These are phyloP conservation scores for Elephantulus edwardii DNA, from an alignment of 2,113 vertebrate species.

Conservation along the genomic window DNA sequence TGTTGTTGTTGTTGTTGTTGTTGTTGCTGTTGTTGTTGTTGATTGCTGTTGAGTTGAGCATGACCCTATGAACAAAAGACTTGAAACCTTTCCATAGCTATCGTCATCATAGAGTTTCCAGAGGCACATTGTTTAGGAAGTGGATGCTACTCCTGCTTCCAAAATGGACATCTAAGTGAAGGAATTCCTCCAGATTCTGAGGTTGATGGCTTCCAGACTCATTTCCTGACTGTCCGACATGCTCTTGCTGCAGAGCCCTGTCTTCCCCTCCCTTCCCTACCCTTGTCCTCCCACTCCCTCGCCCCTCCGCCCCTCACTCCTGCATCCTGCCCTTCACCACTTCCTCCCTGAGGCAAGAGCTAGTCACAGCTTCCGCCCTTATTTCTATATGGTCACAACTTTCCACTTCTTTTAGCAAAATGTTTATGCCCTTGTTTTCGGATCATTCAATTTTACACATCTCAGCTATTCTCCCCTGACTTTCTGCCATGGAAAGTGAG, in stretches of 20 bases:
- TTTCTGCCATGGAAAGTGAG: neutral
- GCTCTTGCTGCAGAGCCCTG: neutral
- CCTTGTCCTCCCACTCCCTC: too few relatives aligned
- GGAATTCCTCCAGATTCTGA: neutral
- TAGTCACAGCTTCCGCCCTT: neutral
- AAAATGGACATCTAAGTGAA: too few relatives aligned
- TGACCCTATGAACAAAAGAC: too few relatives aligned
- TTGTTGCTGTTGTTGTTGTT: too few relatives aligned
- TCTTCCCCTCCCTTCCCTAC: too few relatives aligned
- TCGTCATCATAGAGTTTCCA: too few relatives aligned
- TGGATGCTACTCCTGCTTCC: too few relatives aligned
- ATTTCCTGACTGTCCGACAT: rapidly evolving
- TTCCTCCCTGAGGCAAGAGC: constrained; percentile 3
- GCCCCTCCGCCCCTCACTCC: too few relatives aligned
- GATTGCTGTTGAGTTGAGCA: too few relatives aligned
- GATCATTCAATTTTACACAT: neutral
- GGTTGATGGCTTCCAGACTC: neutral
- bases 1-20: too few relatives aligned
- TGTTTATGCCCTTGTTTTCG: neutral
- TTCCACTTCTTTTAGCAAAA: neutral
- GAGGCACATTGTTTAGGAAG: too few relatives aligned
- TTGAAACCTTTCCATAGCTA: too few relatives aligned
- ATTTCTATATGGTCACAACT: neutral
- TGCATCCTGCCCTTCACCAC: rapidly evolving
- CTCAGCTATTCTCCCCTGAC: neutral